A percentile compares a stretch with the other conserved stretches of the same genome.
These are phyloP conservation scores for Alcedo atthis DNA, from an alignment of 2,797 vertebrate genomes.

Conservation along the genomic window DNA sequence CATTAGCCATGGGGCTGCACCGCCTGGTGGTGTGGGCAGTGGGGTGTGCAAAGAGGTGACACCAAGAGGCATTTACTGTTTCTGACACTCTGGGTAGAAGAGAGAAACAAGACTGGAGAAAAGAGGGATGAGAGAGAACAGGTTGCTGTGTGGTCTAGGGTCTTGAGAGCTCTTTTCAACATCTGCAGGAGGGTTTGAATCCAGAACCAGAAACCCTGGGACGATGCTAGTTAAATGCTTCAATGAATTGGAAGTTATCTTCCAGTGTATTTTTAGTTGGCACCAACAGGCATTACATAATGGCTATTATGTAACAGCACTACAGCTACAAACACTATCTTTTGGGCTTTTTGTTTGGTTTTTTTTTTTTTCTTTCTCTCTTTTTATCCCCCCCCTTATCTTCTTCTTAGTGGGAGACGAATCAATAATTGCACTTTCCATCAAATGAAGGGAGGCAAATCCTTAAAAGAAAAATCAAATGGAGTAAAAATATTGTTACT, in stretches of 20 bases:
- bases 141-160: not conserved
- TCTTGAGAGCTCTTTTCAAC: not conserved
- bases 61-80: not conserved
- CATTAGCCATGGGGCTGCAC: not conserved
- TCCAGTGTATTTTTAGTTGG: constrained; percentile 71
- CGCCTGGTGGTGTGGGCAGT: not conserved
- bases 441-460: constrained; percentile 31
- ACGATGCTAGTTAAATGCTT: constrained; percentile 37
- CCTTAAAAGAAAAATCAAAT: constrained; percentile 38
- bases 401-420: not conserved
- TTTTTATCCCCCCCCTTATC: not conserved
- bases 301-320: constrained; percentile 64
- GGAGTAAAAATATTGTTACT: constrained; percentile 49
- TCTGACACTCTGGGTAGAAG: not conserved
- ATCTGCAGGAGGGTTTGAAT: not conserved
- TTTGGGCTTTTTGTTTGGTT: not conserved
- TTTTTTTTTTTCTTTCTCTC: not conserved
- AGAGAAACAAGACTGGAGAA: not conserved
- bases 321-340: constrained; percentile 34
- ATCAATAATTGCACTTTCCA: constrained; percentile 29
- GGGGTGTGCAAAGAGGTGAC: not conserved
- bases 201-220: constrained; percentile 1
- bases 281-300: constrained; percentile 69
- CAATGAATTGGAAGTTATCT: constrained; percentile 65
- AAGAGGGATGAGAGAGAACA: not conserved